Percentiles rank a stretch among this genome's conserved stretches.
Evolutionary conservation across 2,113 vertebrate species (phyloP).

Genomic region (Silurus glanis): DNA sequence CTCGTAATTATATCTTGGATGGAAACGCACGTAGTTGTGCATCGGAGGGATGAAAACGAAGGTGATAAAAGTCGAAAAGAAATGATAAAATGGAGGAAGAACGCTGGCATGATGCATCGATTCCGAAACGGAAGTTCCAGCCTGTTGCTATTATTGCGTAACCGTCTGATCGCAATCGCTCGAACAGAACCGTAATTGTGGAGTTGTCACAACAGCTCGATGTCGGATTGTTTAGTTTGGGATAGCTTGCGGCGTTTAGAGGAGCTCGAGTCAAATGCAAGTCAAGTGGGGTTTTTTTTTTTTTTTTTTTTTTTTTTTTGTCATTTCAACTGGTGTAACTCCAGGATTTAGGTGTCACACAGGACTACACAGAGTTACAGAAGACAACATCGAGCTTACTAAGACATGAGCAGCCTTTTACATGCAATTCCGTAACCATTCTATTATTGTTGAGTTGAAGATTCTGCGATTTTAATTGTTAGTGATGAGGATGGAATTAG

Average conservation of each 20-base stretch:
- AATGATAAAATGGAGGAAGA: not conserved
- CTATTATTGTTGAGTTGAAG: too few species aligned
- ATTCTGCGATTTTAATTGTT: too few species aligned
- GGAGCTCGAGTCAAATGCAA: too few species aligned
- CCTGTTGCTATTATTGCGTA: constrained; percentile 4
- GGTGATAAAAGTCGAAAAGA: not conserved
- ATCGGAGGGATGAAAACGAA: not conserved
- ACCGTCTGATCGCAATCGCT: not conserved
- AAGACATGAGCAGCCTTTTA: too few species aligned
- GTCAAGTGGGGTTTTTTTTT: too few species aligned
- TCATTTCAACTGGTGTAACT: too few species aligned
- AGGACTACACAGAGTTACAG: too few species aligned
- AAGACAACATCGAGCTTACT: too few species aligned
- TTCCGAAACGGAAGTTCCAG: constrained; percentile 1
- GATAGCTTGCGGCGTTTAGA: not conserved
- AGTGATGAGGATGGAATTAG: too few species aligned
- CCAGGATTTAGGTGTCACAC: too few species aligned
- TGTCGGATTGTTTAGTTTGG: not conserved
- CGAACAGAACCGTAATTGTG: not conserved
- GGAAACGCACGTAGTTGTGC: constrained; percentile 54
- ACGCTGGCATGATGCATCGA: not conserved
- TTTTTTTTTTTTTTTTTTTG: too few species aligned
- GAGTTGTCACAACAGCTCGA: not conserved
- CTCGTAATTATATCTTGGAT: constrained; percentile 43
- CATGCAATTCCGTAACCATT: too few species aligned